A percentile compares a stretch with the other conserved stretches of the same genome.
Conservation (phyloP, 92 coral and sea anemone genomes). For the Zoanthus solanderi region DNA sequence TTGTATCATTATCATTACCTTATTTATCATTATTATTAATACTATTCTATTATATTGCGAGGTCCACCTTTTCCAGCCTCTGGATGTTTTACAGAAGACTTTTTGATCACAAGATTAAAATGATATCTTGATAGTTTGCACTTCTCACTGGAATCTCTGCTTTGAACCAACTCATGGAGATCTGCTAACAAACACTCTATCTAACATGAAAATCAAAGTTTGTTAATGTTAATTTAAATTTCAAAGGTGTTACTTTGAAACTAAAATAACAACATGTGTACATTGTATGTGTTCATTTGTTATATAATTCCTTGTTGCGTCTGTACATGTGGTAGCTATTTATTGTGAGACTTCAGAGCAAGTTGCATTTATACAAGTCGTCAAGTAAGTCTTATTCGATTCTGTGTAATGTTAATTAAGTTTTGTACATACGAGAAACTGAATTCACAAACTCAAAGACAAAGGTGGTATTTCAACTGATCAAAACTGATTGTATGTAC, state of each 20-base stretch:
- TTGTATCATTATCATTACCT: no score
- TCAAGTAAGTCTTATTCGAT: no score
- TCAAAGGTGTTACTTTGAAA: not conserved
- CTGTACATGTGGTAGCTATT: no score
- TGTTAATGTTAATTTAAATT: not conserved
- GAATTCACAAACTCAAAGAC: no score
- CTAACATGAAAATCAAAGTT: not conserved
- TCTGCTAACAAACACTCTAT: slow-evolving; percentile 14
- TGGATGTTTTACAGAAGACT: slow-evolving; percentile 72
- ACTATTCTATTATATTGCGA: not conserved
- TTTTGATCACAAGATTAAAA: slow-evolving; percentile 55
- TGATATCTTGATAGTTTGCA: slow-evolving; percentile 5
- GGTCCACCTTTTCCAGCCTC: slow-evolving; percentile 74
- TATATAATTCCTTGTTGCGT: no score
- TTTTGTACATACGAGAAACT: no score
- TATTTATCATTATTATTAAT: not conserved
- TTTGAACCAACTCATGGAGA: slow-evolving; percentile 33
- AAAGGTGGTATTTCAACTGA: no score
- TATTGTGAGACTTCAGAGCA: no score
- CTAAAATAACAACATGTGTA: no score
- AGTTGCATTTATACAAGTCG: no score
- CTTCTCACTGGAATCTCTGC: slow-evolving; percentile 13
- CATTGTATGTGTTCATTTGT: not conserved
- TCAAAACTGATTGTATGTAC: slow-evolving; percentile 16
- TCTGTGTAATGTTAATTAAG: no score